phyloP scores from a whole-genome alignment of 2,797 vertebrate genomes.

The Zalophus californianus region DNA sequence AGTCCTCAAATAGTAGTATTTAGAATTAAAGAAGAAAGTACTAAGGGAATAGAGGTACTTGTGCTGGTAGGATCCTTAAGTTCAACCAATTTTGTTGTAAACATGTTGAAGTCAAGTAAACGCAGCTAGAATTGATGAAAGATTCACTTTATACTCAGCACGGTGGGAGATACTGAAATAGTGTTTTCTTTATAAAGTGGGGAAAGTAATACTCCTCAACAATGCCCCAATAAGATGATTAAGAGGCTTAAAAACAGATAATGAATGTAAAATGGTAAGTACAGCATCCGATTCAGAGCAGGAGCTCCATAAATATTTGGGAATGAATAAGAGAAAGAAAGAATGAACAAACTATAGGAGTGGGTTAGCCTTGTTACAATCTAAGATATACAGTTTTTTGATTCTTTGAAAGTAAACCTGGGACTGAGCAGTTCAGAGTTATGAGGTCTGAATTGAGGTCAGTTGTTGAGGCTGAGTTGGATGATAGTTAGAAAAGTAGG shows the following conservation, averaged over 20 bases:
- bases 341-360: not conserved
- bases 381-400: not conserved
- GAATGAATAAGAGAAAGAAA: not conserved
- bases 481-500: not conserved
- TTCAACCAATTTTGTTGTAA: not conserved
- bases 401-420: not conserved
- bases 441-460: not conserved
- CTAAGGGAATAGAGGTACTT: not conserved
- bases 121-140: not conserved
- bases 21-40: conserved; percentile 17
- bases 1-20: not conserved
- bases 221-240: not conserved
- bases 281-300: not conserved
- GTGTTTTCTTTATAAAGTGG: not conserved
- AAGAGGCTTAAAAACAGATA: not conserved
- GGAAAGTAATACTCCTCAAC: not conserved
- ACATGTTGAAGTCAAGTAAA: not conserved
- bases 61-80: not conserved
- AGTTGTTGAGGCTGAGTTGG: not conserved
- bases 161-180: not conserved
- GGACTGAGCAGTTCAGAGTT: not conserved
- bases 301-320: not conserved
- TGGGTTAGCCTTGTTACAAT: not conserved
- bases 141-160: not conserved
- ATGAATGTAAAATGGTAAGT: not conserved